phyloP scores from a whole-genome alignment of 2,113 vertebrate species.

The Podarcis cretensis region DNA sequence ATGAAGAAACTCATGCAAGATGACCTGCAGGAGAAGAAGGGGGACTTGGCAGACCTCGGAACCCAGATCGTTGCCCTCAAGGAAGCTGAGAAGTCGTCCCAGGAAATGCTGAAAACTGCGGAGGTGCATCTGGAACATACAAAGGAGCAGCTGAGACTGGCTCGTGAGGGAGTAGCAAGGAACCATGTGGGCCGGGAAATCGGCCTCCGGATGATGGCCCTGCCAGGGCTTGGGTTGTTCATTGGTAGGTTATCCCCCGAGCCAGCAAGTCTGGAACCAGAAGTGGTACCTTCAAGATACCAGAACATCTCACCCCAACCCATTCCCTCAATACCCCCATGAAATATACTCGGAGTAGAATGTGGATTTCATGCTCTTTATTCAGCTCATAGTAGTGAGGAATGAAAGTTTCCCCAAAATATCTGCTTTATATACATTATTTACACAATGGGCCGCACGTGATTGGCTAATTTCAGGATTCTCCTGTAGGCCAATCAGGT shows the following conservation, averaged over 20 bases:
- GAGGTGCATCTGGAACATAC: neutral
- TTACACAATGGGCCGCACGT: too few relatives aligned
- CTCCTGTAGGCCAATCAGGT: too few relatives aligned
- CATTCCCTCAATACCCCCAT: neutral
- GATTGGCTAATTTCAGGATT: too few relatives aligned
- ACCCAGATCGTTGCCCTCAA: neutral
- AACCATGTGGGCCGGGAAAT: neutral
- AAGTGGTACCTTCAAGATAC: neutral
- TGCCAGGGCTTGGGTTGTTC: neutral
- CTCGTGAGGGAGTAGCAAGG: neutral
- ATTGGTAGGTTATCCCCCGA: neutral
- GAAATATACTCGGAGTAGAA: too few relatives aligned
- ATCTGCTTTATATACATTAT: too few relatives aligned
- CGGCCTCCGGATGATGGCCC: neutral
- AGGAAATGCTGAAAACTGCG: neutral
- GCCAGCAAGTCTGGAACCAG: neutral
- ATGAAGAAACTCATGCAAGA: constrained; percentile 10
- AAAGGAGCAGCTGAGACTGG: neutral
- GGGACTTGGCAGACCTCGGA: neutral
- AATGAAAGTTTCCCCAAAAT: too few relatives aligned
- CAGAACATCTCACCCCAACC: neutral
- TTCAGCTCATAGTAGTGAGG: too few relatives aligned
- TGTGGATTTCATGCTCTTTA: too few relatives aligned
- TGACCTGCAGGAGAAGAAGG: constrained; percentile 8
- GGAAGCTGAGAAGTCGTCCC: neutral